Evolutionary conservation across 2,797 vertebrate genomes (phyloP), one percentile per base, ranked within the genome.

Genomic region (Ciconia nigra): DNA sequence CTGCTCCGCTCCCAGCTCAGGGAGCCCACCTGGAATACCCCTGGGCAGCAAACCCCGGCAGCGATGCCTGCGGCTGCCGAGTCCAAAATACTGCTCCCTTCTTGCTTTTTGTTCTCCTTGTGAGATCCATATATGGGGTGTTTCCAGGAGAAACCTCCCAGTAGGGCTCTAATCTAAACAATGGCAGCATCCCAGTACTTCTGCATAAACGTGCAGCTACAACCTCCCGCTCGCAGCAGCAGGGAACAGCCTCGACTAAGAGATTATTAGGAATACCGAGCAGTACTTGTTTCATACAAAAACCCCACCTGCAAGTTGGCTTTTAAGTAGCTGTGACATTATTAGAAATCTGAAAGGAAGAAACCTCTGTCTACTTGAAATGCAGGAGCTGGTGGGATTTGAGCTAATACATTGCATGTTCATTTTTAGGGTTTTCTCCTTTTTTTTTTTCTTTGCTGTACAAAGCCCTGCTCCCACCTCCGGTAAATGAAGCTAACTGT

Each of bases 61-160:
- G 58, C 2, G 1, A 9, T 52, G 10, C 29, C 52, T 47, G 58
- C 63, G 54, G 55, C 35, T 67, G 52, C 71, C 0, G 8, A 29
- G 67, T 83, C 83, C 90, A 73, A 93, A 91, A 35, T 46, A 19
- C 70, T 7, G 26, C 62, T 81, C 47, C 49, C 25, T 81, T 52
- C 77, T 29, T 58, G 70, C 58, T n/a, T 69, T 93, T 72, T 78
- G 46, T 71, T 91, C 92, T 71, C 42, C 41, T 61, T 57, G 51
- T 51, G 31, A 24, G 63, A 84, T 89, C 96, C 95, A 49, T 94
- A 73, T 90, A 87, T 77, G 90, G 93, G 90, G 39, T 15, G 80
- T 89, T 95, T 95, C 95, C 93, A 67, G 59, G 91, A 90, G 92
- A 93, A 95, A 73, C 77, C 35, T 93, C 93, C 83, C 84, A 41